Base-by-base conservation (phyloP, 2,797 vertebrate genomes). In the Muscicapa striata region DNA sequence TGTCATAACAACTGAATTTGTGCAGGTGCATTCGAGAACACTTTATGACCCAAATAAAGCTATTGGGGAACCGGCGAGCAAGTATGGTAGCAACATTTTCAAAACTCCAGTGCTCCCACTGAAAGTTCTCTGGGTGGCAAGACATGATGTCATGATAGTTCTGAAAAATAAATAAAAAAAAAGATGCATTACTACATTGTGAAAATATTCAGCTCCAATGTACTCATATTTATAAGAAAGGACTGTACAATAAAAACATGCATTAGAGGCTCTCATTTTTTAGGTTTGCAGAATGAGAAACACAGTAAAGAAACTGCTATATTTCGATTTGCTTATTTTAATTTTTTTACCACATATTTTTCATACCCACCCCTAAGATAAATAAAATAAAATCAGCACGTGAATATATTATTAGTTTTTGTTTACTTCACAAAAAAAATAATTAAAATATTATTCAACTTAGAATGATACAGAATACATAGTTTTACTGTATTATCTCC, bases 1-100 rank as follows among this genome's bases (percentile, higher is more conserved):
- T 99, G 91, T 98, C 98, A 27, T 99, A 99, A 97, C 99, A 99
- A 98, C 98, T 99, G 98, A 99, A 99, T 97, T 99, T 99, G 98
- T 99, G 99, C 81, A 99, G 98, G 88, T 99, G 98, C 98, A 99
- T 99, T 81, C 96, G 98, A 29, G 99, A 99, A 34, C 99, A 99
- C 57, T 98, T 98, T 81, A 99, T 97, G 92, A 99, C 98, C 99
- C 99, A 99, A 29, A 99, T 93, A 11, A 99, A 98, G 62, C 97
- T 98, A 68, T 92, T 94, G 0, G 99, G 99, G 93, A 99, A 99
- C 6, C 98, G 98, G 2, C 43, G 97, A 15, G 98, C 98, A 85
- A 99, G 97, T 30, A 97, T 96, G 82, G 98, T 90, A 24, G 98
- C 98, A 24, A 99, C 97, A 34, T 98, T 98, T 98, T 99, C 99